phyloP scores from a whole-genome alignment of 2,797 vertebrate genomes.

The Tapera naevia region DNA sequence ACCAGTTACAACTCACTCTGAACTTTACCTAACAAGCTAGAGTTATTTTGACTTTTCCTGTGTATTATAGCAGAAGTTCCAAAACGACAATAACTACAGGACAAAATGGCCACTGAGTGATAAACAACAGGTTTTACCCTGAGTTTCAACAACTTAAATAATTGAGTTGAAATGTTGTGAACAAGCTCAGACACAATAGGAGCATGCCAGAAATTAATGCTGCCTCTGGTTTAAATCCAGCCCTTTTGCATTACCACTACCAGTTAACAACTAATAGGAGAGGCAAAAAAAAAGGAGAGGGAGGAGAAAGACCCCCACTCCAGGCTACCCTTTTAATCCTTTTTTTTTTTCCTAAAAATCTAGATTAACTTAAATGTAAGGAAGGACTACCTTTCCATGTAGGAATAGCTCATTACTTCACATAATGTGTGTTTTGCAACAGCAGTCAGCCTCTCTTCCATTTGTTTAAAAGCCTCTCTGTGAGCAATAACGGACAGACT shows the following conservation, averaged over 20 bases:
- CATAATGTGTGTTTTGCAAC: not conserved
- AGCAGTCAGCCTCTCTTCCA: not conserved
- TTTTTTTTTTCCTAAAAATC: not conserved
- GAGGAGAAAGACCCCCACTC: not conserved
- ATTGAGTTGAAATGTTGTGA: not conserved
- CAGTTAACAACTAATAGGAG: not conserved
- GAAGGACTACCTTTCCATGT: not conserved
- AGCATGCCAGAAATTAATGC: not conserved
- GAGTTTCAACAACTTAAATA: not conserved
- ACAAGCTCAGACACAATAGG: not conserved
- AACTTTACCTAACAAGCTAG: not conserved
- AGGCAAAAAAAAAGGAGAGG: not conserved
- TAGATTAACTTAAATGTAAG: not conserved
- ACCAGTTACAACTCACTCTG: not conserved
- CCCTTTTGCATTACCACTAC: not conserved
- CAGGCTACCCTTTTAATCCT: not conserved
- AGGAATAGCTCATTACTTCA: slow-evolving; percentile 1
- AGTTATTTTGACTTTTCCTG: not conserved
- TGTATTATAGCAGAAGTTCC: not conserved
- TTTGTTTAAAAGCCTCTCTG: slow-evolving; percentile 43
- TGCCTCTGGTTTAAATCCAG: not conserved
- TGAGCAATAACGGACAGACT: not conserved
- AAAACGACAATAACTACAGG: not conserved
- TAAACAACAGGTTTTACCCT: not conserved
- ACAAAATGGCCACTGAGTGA: not conserved